Conservation (phyloP, 2,888 invertebrate genomes). For the Formica aserva region DNA sequence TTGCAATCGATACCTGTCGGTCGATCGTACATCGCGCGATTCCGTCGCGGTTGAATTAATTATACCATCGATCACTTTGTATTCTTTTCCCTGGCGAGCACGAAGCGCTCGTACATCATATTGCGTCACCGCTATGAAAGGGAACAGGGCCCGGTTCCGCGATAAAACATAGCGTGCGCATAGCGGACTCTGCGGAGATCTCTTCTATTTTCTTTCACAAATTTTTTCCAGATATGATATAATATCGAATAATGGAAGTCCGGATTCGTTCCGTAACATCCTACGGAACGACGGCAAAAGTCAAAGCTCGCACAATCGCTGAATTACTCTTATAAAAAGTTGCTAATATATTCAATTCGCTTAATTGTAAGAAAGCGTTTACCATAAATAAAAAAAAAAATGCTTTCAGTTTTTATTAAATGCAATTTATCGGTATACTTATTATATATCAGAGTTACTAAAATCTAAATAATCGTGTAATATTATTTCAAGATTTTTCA, state of each 20-base stretch:
- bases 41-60: constrained; percentile 51
- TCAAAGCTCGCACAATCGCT: not conserved
- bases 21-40: constrained; percentile 46
- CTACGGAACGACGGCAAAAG: not conserved
- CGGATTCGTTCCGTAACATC: not conserved
- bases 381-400: not conserved
- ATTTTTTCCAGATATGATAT: constrained; percentile 32
- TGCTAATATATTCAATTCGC: not conserved
- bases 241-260: constrained; percentile 34
- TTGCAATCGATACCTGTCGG: constrained; percentile 45
- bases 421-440: not conserved
- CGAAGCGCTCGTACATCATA: constrained; percentile 52
- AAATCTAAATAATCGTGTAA: not conserved
- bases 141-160: constrained; percentile 28
- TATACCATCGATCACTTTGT: constrained; percentile 53
- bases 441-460: not conserved
- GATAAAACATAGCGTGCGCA: constrained; percentile 44
- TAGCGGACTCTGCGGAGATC: constrained; percentile 20
- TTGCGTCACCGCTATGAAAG: constrained; percentile 52
- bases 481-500: not conserved
- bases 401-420: not conserved
- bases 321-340: not conserved
- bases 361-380: not conserved
- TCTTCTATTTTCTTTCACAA: constrained; percentile 28
- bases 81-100: constrained; percentile 51